Evolutionary conservation across 2,113 vertebrate genomes (phyloP), one percentile per base, ranked within the genome.

Genomic region (Upupa epops): DNA sequence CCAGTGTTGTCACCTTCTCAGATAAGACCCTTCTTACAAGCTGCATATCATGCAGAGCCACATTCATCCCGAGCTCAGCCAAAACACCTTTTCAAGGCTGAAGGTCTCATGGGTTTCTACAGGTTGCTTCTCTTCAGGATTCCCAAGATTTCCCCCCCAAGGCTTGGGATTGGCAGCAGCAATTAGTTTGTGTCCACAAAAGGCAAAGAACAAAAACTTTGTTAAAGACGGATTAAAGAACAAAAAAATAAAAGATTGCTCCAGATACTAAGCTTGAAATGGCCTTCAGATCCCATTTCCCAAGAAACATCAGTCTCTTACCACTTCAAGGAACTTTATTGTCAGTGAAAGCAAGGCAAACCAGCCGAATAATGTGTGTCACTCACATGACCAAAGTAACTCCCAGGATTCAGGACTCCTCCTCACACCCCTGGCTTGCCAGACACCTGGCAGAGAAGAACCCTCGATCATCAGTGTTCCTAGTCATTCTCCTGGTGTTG

Each of bases 191-290:
- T 11, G 4, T 6, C 73, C 75, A 48, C 72, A 68, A 71, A 91
- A 86, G 59, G 26, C 74, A 76, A 65, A 84, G 54, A 94, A 76
- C 31, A 93, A 92, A 90, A 93, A 93, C 42, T 36, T 69, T 92
- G 89, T 83, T 86, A 89, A 84, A 93, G 64, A 91, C 28, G 72
- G 82, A 77, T 82, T 85, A 83, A 83, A 32, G 49, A 64, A 40
- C 21, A 29, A 12, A 31, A 75, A 76, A 81, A 5, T 28, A 80
- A 46, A 86, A 83, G 15, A 12, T 21, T 25, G 59, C 25, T 81
- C 29, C 49, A 90, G 77, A 75, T 78, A 74, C 1, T 2, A 64
- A 75, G 40, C 46, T 70, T 65, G 32, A 91, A 94, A 91, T n/a
- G 1, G 75, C 63, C 79, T 92, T 76, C 54, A 73, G 78, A 92